Conservation (phyloP, 2,888 invertebrate genomes). For the Leptinotarsa haldemani region DNA sequence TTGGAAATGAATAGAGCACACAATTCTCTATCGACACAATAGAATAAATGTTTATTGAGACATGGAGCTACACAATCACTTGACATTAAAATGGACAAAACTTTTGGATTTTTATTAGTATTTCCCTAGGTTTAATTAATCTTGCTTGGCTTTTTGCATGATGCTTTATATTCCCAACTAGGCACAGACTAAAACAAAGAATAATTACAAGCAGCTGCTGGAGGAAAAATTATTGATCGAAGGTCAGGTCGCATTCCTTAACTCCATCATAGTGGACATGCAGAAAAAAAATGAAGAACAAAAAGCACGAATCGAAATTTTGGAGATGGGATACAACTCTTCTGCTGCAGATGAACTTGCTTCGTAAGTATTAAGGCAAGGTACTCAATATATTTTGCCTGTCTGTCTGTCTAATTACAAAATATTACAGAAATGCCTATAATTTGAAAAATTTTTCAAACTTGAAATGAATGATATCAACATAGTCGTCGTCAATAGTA, state of each 20-base stretch:
- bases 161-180: conserved; percentile 38
- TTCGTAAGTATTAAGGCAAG: conserved; percentile 62
- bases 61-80: no score
- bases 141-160: conserved; percentile 33
- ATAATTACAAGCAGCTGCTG: conserved; percentile 63
- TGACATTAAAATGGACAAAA: no score
- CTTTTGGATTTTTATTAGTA: neutral
- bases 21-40: no score
- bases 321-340: conserved; percentile 74
- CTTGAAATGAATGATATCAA: no score
- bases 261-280: conserved; percentile 97
- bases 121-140: neutral
- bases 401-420: neutral
- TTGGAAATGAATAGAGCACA: no score
- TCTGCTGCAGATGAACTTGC: conserved; percentile 62
- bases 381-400: neutral
- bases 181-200: conserved; percentile 45
- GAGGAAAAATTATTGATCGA: conserved; percentile 76
- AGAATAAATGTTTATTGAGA: no score
- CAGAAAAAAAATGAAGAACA: conserved; percentile 91
- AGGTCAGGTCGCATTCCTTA: conserved; percentile 88
- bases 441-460: no score
- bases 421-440: no score
- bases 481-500: no score
- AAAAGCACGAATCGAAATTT: conserved; percentile 80